Percentiles rank a stretch among this genome's conserved stretches.
Conservation (phyloP, 1,140 invertebrate genomes). For the Trialeurodes vaporariorum region DNA sequence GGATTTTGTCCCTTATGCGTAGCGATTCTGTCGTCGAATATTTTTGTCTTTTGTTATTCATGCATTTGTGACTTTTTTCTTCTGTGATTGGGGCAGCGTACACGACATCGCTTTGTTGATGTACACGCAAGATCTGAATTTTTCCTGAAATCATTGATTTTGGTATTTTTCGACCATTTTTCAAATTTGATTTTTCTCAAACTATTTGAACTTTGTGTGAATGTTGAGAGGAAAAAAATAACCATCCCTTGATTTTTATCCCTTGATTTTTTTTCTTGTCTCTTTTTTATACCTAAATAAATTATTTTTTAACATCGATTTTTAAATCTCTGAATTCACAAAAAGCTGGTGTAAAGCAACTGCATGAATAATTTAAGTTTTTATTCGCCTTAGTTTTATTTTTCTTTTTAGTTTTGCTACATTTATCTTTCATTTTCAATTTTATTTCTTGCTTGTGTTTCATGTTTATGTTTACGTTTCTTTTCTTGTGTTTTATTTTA, state of each 20-base stretch:
- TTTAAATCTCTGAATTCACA: conserved; percentile 17
- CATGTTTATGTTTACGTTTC: conserved; percentile 11
- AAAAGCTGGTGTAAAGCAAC: conserved; percentile 2
- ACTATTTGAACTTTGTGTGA: conserved; percentile 6
- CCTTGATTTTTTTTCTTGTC: conserved; percentile 19
- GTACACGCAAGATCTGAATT: no score
- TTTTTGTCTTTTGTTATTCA: conserved; percentile 17
- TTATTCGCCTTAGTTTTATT: conserved; percentile 44
- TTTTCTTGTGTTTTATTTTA: conserved; percentile 25
- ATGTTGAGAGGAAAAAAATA: conserved; percentile 1
- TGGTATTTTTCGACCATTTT: conserved; percentile 2
- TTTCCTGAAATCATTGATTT: conserved; percentile 1
- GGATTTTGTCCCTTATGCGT: neutral
- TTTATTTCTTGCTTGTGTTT: conserved; percentile 15
- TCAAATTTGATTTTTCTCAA: conserved; percentile 7
- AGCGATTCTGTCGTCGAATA: neutral
- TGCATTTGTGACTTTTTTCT: conserved; percentile 50
- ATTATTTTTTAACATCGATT: conserved; percentile 27
- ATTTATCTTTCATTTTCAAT: conserved; percentile 20
- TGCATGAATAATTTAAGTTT: conserved; percentile 30
- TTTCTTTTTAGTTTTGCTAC: conserved; percentile 47
- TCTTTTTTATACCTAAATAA: conserved; percentile 31
- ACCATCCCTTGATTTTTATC: conserved; percentile 9
- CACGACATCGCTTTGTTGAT: conserved; percentile 23
- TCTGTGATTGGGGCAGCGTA: conserved; percentile 56